Evolutionary conservation across 1,140 invertebrate genomes (phyloP), one percentile per base, ranked within the genome.

Genomic region (Pseudomyrmex sp.): DNA sequence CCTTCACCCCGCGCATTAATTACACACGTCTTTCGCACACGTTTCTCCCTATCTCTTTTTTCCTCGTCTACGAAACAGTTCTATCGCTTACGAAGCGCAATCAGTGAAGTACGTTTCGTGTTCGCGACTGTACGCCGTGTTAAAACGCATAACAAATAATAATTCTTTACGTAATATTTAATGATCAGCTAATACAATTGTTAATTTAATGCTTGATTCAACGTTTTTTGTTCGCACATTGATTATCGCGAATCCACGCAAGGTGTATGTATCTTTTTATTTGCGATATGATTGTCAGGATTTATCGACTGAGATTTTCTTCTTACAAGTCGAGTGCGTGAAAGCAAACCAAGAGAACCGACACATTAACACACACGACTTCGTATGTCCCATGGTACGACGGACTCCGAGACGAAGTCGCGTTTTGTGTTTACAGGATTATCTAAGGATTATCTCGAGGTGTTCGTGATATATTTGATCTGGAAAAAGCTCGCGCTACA

Each of bases 381-480:
- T 65, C 86, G 91, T 91, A 92, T 92, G 90, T 92, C 91, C 91
- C 91, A 92, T 92, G 91, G 91, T 90, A 76, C 61, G 70, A 79
- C 50, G 79, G 54, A 35, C 70, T 85, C 61, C 72, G 66, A 83
- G 44, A 62, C 61, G 75, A 89, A 88, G 59, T 56, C 59, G 69
- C 59, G 75, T 63, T 80, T 85, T 62, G 50, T 65, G 61, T 23
- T 63, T 35, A 35, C 5, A 35, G 68, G 63, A 63, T 83, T 54
- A 35, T 35, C 35, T 35, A 35, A 66, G 75, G 18, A 59, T 9
- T 86, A 35, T 35, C 35, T 72, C 82, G 61, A 88, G 72, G 56
- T 68, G 26, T 77, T 82, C 23, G 83, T 76, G 62, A 82, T 46
- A 70, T 73, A 70, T 73, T 74, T 83, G 63, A 90, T 85, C 68